A percentile compares a stretch with the other conserved stretches of the same genome.
These are phyloP conservation scores for Dorcus hopei DNA, from an alignment of 2,888 invertebrate species.

Conservation along the genomic window DNA sequence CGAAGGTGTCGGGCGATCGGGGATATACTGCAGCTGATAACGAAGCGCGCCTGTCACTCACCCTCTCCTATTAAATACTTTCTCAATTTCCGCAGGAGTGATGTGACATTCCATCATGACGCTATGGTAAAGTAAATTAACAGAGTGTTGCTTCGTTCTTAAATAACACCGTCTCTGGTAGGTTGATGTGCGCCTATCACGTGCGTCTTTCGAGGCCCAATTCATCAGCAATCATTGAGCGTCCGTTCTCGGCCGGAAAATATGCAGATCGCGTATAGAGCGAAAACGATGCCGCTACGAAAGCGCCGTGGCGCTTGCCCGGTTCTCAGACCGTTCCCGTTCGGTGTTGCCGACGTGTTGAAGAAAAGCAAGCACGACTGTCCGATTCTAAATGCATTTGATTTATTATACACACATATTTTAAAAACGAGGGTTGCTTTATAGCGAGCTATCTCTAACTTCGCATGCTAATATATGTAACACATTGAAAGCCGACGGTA, in stretches of 20 bases:
- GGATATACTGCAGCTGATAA: conserved; percentile 49
- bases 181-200: conserved; percentile 3
- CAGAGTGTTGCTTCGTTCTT: conserved; percentile 47
- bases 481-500: conserved; percentile 37
- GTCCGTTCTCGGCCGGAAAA: conserved; percentile 4
- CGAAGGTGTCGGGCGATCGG: conserved; percentile 40
- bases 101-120: conserved; percentile 49
- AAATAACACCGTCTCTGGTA: conserved; percentile 41
- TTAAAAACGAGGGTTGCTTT: conserved; percentile 30
- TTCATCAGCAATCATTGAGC: conserved; percentile 14
- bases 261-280: too few species aligned
- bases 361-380: too few species aligned
- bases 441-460: conserved; percentile 29
- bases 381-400: conserved; percentile 32
- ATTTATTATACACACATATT: conserved; percentile 40
- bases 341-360: too few species aligned
- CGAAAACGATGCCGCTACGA: too few species aligned
- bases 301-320: too few species aligned
- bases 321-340: too few species aligned
- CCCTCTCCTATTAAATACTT: conserved; percentile 48
- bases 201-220: neutral
- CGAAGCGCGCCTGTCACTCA: conserved; percentile 49
- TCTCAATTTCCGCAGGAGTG: conserved; percentile 49
- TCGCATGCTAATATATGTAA: conserved; percentile 36
- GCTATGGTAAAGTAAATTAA: conserved; percentile 50